Percentiles rank a stretch among this genome's conserved stretches.
phyloP scores from a whole-genome alignment of 2,797 vertebrate genomes.

The Coregonus suidteri region DNA sequence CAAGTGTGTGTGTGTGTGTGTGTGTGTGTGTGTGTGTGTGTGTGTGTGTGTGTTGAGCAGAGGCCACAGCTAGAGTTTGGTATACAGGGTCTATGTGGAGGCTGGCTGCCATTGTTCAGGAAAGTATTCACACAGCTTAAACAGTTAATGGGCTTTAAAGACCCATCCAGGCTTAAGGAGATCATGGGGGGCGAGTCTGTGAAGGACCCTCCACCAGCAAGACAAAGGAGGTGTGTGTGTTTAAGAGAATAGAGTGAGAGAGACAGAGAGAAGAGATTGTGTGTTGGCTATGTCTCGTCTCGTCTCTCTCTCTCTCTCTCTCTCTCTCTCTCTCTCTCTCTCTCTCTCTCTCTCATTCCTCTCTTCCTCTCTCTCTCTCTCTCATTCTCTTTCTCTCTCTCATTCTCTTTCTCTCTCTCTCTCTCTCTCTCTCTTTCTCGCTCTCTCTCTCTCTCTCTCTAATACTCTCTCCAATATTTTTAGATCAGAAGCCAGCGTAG shows the following conservation, averaged over 20 bases:
- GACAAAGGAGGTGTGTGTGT: neutral
- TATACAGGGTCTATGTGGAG: neutral
- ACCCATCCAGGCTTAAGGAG: neutral
- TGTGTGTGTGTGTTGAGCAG: neutral
- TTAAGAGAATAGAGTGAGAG: too few relatives aligned
- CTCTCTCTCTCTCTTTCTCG: too few relatives aligned
- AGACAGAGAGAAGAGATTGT: neutral
- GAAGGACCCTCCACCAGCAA: neutral
- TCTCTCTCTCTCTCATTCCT: too few relatives aligned
- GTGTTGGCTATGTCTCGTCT: neutral
- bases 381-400: too few relatives aligned
- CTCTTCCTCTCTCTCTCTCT: too few relatives aligned
- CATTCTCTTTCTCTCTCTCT: too few relatives aligned
- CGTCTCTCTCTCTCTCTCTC: neutral
- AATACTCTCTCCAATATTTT: too few relatives aligned
- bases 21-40: conserved; percentile 8
- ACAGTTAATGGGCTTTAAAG: conserved; percentile 24
- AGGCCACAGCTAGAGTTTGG: conserved; percentile 1
- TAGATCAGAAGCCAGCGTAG: too few relatives aligned
- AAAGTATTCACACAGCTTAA: conserved; percentile 12
- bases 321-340: too few relatives aligned
- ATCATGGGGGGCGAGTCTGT: neutral
- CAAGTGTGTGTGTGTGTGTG: neutral
- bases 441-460: too few relatives aligned
- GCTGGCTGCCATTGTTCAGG: neutral